These are phyloP conservation scores for Poeciliopsis retropinna DNA, from an alignment of 2,113 vertebrate genomes.

Conservation along the genomic window DNA sequence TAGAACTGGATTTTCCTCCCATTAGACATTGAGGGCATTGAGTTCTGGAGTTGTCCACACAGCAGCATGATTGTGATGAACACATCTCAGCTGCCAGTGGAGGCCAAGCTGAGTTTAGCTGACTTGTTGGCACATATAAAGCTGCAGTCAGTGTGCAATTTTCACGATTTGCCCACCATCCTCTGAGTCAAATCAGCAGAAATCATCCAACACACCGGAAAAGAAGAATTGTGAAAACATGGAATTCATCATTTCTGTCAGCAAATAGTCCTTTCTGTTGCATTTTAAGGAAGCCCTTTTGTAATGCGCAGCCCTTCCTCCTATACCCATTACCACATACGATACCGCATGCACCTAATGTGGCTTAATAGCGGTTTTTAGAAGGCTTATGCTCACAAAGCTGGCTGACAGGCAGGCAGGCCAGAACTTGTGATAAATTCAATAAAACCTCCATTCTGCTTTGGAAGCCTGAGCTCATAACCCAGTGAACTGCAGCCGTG, in stretches of 20 bases:
- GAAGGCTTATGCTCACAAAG: constrained; percentile 63
- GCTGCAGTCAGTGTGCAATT: constrained; percentile 2
- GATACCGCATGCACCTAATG: constrained; percentile 38
- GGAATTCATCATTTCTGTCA: constrained; percentile 38
- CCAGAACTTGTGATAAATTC: constrained; percentile 60
- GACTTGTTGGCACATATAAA: not conserved
- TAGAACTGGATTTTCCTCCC: too few species aligned
- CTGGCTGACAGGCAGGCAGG: constrained; percentile 59
- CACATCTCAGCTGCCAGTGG: not conserved
- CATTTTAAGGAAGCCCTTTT: constrained; percentile 26
- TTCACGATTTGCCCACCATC: constrained; percentile 25
- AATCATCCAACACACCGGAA: constrained; percentile 10
- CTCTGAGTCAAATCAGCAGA: constrained; percentile 21
- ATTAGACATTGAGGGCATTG: too few species aligned
- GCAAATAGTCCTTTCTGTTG: constrained; percentile 34
- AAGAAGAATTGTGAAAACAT: constrained; percentile 13
- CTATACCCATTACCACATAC: constrained; percentile 25
- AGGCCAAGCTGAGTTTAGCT: not conserved
- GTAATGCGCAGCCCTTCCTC: constrained; percentile 41
- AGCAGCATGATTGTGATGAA: not conserved
- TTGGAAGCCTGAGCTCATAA: constrained; percentile 64
- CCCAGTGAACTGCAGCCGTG: constrained; percentile 38
- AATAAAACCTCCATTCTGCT: constrained; percentile 70
- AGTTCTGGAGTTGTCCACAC: not conserved
- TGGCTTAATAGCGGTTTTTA: constrained; percentile 69